Percentiles rank a stretch among this genome's conserved stretches.
Evolutionary conservation across 2,888 invertebrate species (phyloP).

Genomic region (Thera obeliscata): DNA sequence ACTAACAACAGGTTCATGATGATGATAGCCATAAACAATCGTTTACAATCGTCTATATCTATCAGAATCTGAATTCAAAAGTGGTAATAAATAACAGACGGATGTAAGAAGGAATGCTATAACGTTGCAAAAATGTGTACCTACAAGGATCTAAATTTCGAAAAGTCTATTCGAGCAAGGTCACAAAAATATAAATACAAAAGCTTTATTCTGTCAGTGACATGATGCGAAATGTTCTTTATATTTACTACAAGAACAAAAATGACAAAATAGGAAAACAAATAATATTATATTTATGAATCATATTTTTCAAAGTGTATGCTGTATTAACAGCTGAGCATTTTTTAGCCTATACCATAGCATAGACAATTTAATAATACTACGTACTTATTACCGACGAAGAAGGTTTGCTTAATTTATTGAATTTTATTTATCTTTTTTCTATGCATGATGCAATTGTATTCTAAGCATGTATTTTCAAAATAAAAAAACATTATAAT

Average conservation of each 20-base stretch:
- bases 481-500: too few relatives aligned
- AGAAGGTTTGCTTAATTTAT: too few relatives aligned
- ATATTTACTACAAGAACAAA: not conserved
- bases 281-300: too few relatives aligned
- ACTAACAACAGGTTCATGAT: too few relatives aligned
- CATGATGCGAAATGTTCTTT: not conserved
- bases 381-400: too few relatives aligned
- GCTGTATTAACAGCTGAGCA: too few relatives aligned
- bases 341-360: too few relatives aligned
- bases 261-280: not conserved
- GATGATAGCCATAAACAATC: not conserved
- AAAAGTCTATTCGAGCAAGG: constrained; percentile 11
- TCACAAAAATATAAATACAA: not conserved
- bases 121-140: constrained; percentile 17
- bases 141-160: constrained; percentile 22
- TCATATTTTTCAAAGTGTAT: too few relatives aligned
- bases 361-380: too few relatives aligned
- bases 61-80: constrained; percentile 12
- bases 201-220: not conserved
- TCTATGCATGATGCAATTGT: too few relatives aligned
- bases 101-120: constrained; percentile 19
- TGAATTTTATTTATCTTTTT: too few relatives aligned
- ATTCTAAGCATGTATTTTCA: too few relatives aligned
- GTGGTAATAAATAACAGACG: constrained; percentile 24
- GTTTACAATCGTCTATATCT: constrained; percentile 6